Conservation (phyloP, 2,888 invertebrate genomes). For the Brassicogethes aeneus region DNA sequence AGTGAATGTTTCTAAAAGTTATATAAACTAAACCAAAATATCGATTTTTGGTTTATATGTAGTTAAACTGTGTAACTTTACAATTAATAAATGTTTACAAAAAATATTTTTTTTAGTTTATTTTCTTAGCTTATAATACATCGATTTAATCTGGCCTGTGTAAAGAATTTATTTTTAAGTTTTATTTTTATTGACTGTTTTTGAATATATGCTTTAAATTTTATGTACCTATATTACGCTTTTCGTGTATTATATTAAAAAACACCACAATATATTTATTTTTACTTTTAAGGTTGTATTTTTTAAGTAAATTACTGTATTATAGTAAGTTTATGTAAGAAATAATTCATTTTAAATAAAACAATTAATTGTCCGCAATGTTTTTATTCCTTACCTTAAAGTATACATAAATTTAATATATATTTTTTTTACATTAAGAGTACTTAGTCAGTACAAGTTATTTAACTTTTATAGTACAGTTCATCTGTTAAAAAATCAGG, state of each 20-base stretch:
- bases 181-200: neutral
- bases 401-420: too few species aligned
- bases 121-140: neutral
- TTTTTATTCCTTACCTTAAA: too few species aligned
- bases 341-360: constrained; percentile 19
- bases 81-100: constrained; percentile 3
- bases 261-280: constrained; percentile 3
- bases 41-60: neutral
- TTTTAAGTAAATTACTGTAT: constrained; percentile 16
- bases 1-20: neutral
- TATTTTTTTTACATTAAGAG: too few species aligned
- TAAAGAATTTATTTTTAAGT: neutral
- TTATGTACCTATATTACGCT: neutral
- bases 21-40: neutral
- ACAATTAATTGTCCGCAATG: neutral
- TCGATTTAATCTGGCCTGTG: constrained; percentile 3
- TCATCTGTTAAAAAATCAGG: too few species aligned
- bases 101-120: neutral
- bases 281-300: constrained; percentile 1
- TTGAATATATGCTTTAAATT: neutral
- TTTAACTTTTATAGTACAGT: too few species aligned
- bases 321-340: constrained; percentile 28
- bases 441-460: too few species aligned
- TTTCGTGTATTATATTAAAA: neutral
- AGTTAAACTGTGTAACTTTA: constrained; percentile 3